Evolutionary conservation across 2,113 vertebrate species (phyloP).

Genomic region (Myotis davidii): DNA sequence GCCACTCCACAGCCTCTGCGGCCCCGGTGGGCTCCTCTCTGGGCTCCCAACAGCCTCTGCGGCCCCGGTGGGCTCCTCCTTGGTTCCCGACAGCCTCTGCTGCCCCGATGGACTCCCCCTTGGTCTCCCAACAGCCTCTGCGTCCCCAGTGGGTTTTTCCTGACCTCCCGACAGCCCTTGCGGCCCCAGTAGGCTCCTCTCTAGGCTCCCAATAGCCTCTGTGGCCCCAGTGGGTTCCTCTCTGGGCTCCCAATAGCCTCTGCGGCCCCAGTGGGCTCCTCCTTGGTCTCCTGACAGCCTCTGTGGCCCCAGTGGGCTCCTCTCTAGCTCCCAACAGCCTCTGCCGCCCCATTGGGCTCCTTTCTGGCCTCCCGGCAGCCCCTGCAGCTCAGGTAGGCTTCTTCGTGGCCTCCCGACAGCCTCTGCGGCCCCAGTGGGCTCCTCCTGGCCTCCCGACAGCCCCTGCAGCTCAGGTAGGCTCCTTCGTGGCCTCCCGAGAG

Average conservation of each 20-base stretch:
- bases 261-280: background rate
- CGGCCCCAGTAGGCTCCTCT: background rate
- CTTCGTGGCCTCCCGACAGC: background rate
- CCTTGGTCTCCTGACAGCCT: background rate
- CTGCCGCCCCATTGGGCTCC: background rate
- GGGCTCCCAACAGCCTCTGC: background rate
- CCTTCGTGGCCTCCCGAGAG: background rate
- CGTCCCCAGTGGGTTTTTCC: background rate
- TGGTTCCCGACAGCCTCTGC: background rate
- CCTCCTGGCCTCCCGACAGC: background rate
- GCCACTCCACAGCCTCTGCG: background rate
- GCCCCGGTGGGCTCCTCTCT: fast-evolving
- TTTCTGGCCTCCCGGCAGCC: background rate
- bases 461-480: background rate
- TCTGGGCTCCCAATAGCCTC: background rate
- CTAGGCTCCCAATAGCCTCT: background rate
- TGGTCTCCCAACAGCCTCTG: background rate
- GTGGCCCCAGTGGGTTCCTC: background rate
- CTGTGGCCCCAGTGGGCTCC: background rate
- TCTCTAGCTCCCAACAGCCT: background rate
- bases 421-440: background rate
- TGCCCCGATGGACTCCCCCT: background rate
- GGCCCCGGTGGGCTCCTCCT: fast-evolving
- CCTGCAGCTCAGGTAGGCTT: background rate
- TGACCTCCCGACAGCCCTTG: background rate